Evolutionary conservation across 2,888 invertebrate genomes (phyloP).

Genomic region (Conus canariensis): DNA sequence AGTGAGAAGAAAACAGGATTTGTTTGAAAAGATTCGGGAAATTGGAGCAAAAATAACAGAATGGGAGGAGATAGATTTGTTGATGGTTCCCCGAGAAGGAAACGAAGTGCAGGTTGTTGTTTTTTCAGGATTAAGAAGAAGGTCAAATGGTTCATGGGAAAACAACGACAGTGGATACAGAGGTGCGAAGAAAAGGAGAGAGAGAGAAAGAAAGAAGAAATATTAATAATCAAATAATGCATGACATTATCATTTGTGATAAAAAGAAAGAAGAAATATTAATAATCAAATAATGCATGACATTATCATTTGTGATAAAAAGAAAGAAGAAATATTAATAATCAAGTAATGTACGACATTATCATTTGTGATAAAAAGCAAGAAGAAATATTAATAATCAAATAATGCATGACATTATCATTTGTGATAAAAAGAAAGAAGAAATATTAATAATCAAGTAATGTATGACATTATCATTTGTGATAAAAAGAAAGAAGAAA

Average conservation of each 20-base stretch:
- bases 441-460: not conserved
- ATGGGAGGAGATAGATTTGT: not conserved
- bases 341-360: not conserved
- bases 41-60: not conserved
- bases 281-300: not conserved
- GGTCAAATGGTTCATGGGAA: conserved; percentile 34
- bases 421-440: not conserved
- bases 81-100: not conserved
- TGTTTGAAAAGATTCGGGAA: too few relatives aligned
- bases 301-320: not conserved
- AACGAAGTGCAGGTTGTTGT: not conserved
- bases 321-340: conserved; percentile 11
- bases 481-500: not conserved
- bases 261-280: not conserved
- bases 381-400: conserved; percentile 1
- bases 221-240: not conserved
- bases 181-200: not conserved
- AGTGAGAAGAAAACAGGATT: too few relatives aligned
- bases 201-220: not conserved
- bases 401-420: not conserved
- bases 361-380: not conserved
- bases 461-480: not conserved
- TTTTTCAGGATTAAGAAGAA: not conserved
- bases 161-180: not conserved
- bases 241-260: not conserved